Base-by-base conservation (phyloP, 2,888 invertebrate genomes). In the Cerastis leucographa region DNA sequence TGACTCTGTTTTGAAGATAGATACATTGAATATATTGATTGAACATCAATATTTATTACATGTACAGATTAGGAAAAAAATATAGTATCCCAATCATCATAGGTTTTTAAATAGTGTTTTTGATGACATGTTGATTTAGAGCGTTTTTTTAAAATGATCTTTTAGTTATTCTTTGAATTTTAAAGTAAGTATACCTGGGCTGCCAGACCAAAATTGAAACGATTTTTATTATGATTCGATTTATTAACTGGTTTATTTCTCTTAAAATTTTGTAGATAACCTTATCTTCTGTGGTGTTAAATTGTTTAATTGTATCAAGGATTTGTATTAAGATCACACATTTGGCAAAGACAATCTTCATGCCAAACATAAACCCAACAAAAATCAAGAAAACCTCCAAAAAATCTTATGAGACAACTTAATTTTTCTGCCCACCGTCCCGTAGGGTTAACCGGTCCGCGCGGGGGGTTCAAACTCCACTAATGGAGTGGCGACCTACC, bases 401-500 rank as follows among this genome's bases (percentile, higher is more conserved):
- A 54, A 83, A 80, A 64, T 65, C n/a, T 59, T 51, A 68, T 35
- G 59, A 74, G 42, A 72, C 59, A 61, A 75, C 66, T 40, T 49
- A n/a, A 59, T 88, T 91, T 89, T 88, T 92, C 80, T 95, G 93
- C 92, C 56, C 67, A 88, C 94, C 77, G 86, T 95, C 90, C 93
- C 61, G 81, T 90, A 94, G 95, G 95, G 94, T 95, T 92, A 92
- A 91, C 92, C 92, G 90, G 87, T 89, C 87, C 90, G 92, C 91
- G 95, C 83, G 92, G 94, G 93, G 92, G 91, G 90, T 85, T 86
- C 85, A 88, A 89, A 89, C 90, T 87, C 90, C 91, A 93, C 95
- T 95, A 96, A 95, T 95, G 95, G 95, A 95, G 94, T 93, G 92
- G 90, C 89, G 88, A 88, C 90, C 91, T 89, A 79, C 83, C 87